Evolutionary conservation across 2,888 invertebrate genomes (phyloP).

Genomic region (Acanthacorydalis orientalis): DNA sequence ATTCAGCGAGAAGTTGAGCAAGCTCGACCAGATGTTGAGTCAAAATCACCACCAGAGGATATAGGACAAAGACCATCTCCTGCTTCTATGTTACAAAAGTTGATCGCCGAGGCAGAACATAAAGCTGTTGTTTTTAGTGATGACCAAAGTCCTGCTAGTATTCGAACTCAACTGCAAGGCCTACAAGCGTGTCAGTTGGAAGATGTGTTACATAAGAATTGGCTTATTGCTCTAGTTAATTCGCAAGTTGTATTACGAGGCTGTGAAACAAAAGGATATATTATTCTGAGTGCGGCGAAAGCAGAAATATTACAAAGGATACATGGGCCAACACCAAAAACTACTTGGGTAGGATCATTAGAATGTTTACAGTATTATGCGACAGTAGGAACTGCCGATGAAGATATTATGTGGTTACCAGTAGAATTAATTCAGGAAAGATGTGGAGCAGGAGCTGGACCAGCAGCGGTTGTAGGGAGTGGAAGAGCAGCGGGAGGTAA

Average conservation of each 20-base stretch:
- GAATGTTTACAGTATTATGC: constrained; percentile 99
- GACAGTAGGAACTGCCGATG: constrained; percentile 78
- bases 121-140: constrained; percentile 94
- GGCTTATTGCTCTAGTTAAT: constrained; percentile 84
- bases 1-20: background rate
- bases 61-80: constrained; percentile 22
- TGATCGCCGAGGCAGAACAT: constrained; percentile 83
- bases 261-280: constrained; percentile 92
- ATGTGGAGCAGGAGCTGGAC: background rate
- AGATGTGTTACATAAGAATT: constrained; percentile 84
- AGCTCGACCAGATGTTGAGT: background rate
- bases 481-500: constrained; percentile 88
- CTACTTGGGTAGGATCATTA: constrained; percentile 87
- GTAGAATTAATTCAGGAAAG: constrained; percentile 78
- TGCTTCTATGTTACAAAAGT: constrained; percentile 70
- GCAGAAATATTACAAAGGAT: constrained; percentile 83
- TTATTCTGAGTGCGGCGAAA: constrained; percentile 90
- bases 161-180: constrained; percentile 66
- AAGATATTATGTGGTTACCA: constrained; percentile 92
- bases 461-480: constrained; percentile 33
- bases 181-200: constrained; percentile 76
- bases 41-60: background rate
- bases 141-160: constrained; percentile 61
- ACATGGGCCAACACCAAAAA: constrained; percentile 78
- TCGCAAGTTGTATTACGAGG: constrained; percentile 90